Evolutionary conservation across 1,140 invertebrate species (phyloP), one percentile per base, ranked within the genome.

Genomic region (Proctacanthus coquilletti): DNA sequence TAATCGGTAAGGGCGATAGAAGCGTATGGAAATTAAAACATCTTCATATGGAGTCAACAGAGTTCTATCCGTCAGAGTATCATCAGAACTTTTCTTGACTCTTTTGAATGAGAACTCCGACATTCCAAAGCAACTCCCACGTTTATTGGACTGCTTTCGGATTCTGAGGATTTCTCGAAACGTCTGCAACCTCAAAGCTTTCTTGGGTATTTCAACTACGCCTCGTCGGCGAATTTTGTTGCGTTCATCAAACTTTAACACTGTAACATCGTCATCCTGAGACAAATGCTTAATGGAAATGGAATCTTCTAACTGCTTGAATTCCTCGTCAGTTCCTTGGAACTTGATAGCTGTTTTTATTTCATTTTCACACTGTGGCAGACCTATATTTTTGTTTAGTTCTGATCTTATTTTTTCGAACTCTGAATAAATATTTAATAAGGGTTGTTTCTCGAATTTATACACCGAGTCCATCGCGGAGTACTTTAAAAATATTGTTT

Each of bases 1-100:
- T 34, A 41, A 45, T 9, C 10, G 9, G 30, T 50, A 59, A 21
- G 59, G 58, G 27, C 55, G 33, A 40, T 62, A 64, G 5, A 62
- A 18, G 38, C 56, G 48, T 6, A 64, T 41, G 19, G 39, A 52
- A 17, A 63, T 37, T 6, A 63, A 32, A 6, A 56, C 35, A 38
- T 64, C 57, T 34, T 48, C 33, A 4, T 45, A 47, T 15, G 59
- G 52, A 18, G 29, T 21, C 21, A 50, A 35, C 38, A 45, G 41
- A 11, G 8, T 13, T 5, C 4, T 32, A 30, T 8, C 11, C 5
- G 32, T 36, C 23, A 14, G 10, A 30, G 2, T 20, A 15, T 5
- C 13, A 11, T 11, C 6, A 14, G 5, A 18, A 14, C 17, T 23
- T 21, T 21, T 23, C 21, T 17, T 32, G n/a, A 13, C 17, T 18